Percentiles rank a stretch among this genome's conserved stretches.
These are phyloP conservation scores for Myotis davidii DNA, from an alignment of 2,113 vertebrate species.

Conservation along the genomic window DNA sequence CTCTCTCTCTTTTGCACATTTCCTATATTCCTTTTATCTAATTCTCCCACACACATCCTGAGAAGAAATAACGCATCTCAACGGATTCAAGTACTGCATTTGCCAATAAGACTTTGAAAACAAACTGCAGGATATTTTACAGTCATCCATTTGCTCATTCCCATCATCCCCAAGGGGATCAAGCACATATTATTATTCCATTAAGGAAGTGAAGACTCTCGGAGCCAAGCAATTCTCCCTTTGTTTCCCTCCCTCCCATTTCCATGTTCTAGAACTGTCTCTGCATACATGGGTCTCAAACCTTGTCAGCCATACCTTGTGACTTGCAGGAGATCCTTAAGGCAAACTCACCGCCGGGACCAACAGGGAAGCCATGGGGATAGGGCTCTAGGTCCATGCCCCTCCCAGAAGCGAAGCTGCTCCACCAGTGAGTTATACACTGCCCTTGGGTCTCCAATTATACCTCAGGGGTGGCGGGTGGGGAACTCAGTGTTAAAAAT, in stretches of 20 bases:
- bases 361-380: accelerated
- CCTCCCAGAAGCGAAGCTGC: background rate
- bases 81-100: background rate
- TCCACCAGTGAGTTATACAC: background rate
- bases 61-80: conserved; percentile 56
- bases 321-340: background rate
- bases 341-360: accelerated
- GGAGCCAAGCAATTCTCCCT: conserved; percentile 59
- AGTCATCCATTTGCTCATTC: conserved; percentile 60
- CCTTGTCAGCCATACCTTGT: background rate
- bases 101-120: conserved; percentile 63
- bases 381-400: background rate
- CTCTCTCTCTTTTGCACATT: background rate
- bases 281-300: conserved; percentile 8
- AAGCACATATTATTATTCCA: conserved; percentile 72
- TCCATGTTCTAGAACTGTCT: conserved; percentile 45
- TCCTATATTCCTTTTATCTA: background rate
- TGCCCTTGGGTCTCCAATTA: background rate
- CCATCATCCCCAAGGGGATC: conserved; percentile 54
- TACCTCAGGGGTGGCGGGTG: no score
- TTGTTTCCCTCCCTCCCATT: conserved; percentile 2
- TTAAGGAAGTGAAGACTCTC: conserved; percentile 74
- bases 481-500: background rate
- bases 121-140: conserved; percentile 59
- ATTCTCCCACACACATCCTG: background rate